Evolutionary conservation across 2,797 vertebrate genomes (phyloP).

Genomic region (Platyrinchus mystaceus): DNA sequence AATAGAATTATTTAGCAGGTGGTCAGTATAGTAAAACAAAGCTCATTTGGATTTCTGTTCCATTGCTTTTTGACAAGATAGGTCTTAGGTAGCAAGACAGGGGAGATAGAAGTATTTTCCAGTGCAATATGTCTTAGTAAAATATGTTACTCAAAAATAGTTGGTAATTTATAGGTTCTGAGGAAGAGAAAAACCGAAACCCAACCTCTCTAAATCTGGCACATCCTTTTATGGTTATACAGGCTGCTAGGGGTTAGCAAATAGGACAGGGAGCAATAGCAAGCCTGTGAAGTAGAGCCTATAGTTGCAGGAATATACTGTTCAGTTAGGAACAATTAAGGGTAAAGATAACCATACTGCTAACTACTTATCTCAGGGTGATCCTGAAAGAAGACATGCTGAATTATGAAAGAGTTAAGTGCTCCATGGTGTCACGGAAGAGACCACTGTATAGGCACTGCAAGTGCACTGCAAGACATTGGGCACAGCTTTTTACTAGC

Average conservation of each 20-base stretch:
- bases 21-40: background rate
- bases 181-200: background rate
- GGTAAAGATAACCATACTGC: background rate
- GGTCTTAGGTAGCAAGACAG: background rate
- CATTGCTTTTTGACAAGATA: background rate
- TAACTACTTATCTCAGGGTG: background rate
- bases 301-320: background rate
- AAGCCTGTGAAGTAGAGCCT: background rate
- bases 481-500: background rate
- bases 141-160: background rate
- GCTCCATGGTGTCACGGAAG: background rate
- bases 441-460: background rate
- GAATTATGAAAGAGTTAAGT: background rate
- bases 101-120: background rate
- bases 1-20: background rate
- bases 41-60: background rate
- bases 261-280: background rate
- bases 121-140: background rate
- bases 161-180: background rate
- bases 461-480: background rate
- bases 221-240: background rate
- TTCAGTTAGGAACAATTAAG: background rate
- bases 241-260: background rate
- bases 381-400: background rate
- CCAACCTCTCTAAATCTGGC: background rate